Base-by-base conservation (phyloP, 2,888 invertebrate species). In the Sympetrum striolatum region DNA sequence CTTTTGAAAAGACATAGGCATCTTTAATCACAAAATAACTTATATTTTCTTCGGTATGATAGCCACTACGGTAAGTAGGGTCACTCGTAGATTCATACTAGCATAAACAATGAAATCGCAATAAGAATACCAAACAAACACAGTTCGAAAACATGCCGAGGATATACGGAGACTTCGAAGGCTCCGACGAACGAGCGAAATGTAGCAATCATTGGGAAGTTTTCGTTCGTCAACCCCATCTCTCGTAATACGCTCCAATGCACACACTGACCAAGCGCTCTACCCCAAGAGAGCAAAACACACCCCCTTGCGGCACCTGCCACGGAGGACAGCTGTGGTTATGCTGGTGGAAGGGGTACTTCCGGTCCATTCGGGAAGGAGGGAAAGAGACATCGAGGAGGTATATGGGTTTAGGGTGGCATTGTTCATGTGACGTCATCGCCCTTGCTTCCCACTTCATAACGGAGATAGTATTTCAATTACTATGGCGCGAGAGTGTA, bases 361-460 rank as follows among this genome's bases (percentile, higher is more conserved):
- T 86, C 86, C 86, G 86, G 86, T 86, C 86, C 86, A 86, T 60
- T 86, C 86, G 37, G 64, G 39, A 82, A 58, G 82, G 31, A 58
- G 82, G 82, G 82, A 35, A 35, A 15, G 58, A 37, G 86, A 10
- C 60, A 58, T 25, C 53, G 25, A 73, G 53, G 82, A 58, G 82
- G 82, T 58, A 58, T 82, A 82, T 82, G 60, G 86, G 60, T 64
- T 60, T 18, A 60, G 60, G 86, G 86, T 60, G 60, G 60, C 60
- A 81, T 25, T 81, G 60, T 86, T 60, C 58, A 60, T 64, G 86
- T 86, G 86, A 86, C 86, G 60, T 86, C 86, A 86, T 64, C 60
- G 15, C 58, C 60, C 37, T 86, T 60, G 86, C 60, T 86, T 86
- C n/a, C 86, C 39, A 31, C 60, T 73, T 73, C 25, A 73, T 73